Evolutionary conservation across 1,140 invertebrate species (phyloP), one percentile per base, ranked within the genome.

Genomic region (Drosophila triauraria): DNA sequence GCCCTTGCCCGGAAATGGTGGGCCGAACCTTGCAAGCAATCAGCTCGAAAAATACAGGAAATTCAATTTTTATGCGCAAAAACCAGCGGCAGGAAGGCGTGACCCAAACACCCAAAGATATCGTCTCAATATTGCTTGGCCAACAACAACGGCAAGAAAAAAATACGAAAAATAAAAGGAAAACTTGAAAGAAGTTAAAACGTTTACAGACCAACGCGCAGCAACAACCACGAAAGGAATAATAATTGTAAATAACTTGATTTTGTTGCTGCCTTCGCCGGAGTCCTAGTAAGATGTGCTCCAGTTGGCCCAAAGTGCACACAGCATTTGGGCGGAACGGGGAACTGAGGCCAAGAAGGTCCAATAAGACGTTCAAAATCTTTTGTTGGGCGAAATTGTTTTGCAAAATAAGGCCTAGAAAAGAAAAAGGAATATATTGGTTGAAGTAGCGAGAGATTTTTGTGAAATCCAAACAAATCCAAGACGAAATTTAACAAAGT

Each of bases 191-290:
- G 65, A 88, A 88, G 77, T 80, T 88, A 80, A 84, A 81, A 79
- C 65, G 69, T 81, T 84, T 67, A 88, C 84, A 80, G 84, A 58
- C 69, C 85, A 75, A 80, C 77, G 80, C 76, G 84, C 72, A 75
- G 58, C 75, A 67, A 67, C 62, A 62, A 70, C 53, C 53, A 59
- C 44, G 35, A 48, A 67, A 43, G 61, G 53, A 69, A 88, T 88
- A 87, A 87, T 87, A 87, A 87, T 87, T 87, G 84, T 80, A 83
- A 87, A 88, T 87, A 88, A 88, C 69, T 87, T 86, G 78, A 85
- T 85, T 83, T 63, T 68, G 59, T 61, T 60, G 61, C 23, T 61
- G 44, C 56, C 42, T 60, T 67, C 30, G 44, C 60, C 56, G 35
- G 46, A 56, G 20, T 43, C n/a, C 38, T n/a, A 59, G 60, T 35